Evolutionary conservation across 2,113 vertebrate species (phyloP).

Genomic region (Choloepus hoffmanni): DNA sequence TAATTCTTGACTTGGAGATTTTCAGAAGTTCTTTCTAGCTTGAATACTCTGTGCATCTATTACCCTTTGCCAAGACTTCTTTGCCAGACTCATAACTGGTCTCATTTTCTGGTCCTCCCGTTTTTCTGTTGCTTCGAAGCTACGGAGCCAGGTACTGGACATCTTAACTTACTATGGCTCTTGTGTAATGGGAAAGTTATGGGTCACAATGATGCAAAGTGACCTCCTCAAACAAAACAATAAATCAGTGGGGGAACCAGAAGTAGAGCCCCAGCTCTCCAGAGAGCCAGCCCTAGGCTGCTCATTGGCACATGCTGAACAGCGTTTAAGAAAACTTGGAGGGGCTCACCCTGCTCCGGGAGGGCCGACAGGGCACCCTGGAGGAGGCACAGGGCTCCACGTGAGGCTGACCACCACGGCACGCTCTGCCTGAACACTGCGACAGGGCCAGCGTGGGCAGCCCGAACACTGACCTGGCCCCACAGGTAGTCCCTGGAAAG

Average conservation of each 20-base stretch:
- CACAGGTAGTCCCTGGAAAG: neutral
- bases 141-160: neutral
- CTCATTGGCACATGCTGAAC: neutral
- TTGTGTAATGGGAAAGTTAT: neutral
- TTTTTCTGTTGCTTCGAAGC: neutral
- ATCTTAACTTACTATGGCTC: neutral
- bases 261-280: neutral
- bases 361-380: neutral
- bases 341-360: neutral
- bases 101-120: neutral
- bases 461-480: neutral
- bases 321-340: neutral
- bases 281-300: neutral
- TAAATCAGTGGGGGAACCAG: neutral
- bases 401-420: neutral
- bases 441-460: neutral
- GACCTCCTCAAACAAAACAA: neutral
- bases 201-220: neutral
- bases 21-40: neutral
- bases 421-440: neutral
- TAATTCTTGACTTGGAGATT: neutral
- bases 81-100: neutral
- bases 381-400: neutral
- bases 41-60: neutral
- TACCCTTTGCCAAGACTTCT: neutral